A percentile compares a stretch with the other conserved stretches of the same genome.
Conservation (phyloP, 2,888 invertebrate species). For the Zhuqinia jingwanae region DNA sequence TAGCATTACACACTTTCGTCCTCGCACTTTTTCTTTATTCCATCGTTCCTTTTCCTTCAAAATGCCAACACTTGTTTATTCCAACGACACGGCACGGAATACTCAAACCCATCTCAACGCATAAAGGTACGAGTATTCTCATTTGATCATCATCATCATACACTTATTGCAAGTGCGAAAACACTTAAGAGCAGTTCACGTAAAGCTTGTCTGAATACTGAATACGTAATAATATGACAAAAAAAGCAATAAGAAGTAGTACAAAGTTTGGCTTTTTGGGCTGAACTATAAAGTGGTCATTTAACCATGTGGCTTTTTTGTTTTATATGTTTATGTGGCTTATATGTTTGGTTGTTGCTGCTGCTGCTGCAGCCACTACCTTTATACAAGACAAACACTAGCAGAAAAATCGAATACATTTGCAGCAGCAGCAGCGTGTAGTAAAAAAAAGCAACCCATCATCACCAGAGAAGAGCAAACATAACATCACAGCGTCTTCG, state of each 20-base stretch:
- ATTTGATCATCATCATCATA: conserved; percentile 1
- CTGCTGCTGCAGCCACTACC: conserved; percentile 16
- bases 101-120: too few species aligned
- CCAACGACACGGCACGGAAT: not conserved
- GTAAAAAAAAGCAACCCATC: not conserved
- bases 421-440: not conserved
- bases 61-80: not conserved
- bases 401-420: too few species aligned
- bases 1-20: not conserved
- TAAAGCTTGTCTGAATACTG: conserved; percentile 8
- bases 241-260: not conserved
- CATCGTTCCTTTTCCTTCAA: not conserved
- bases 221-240: not conserved
- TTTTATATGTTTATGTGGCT: too few species aligned
- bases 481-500: not conserved
- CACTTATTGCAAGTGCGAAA: too few species aligned
- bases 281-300: conserved; percentile 3
- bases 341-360: not conserved
- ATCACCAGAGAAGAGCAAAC: not conserved
- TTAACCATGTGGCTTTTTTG: conserved; percentile 6
- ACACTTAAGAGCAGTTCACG: not conserved
- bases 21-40: conserved; percentile 17
- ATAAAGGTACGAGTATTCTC: too few species aligned
- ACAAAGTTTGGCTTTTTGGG: not conserved
- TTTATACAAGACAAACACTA: not conserved